Conservation (phyloP, 2,113 vertebrate species). For the Raja brachyura region DNA sequence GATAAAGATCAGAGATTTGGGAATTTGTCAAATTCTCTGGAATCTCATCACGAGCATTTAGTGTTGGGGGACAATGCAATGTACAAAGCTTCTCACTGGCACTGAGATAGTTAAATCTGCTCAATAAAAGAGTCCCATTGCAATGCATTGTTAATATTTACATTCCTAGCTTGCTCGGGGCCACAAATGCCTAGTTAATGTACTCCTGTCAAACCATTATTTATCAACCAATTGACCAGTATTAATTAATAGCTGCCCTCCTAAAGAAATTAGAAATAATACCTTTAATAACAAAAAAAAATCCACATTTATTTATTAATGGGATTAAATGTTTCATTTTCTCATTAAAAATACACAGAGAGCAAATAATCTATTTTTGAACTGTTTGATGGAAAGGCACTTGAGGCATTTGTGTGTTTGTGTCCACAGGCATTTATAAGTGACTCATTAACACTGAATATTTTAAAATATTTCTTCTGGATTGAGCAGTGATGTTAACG, state of each 20-base stretch:
- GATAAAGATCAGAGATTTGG: too few species aligned
- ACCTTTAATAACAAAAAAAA: neutral
- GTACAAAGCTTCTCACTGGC: neutral
- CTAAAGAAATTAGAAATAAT: neutral
- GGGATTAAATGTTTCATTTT: neutral
- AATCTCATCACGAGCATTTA: too few species aligned
- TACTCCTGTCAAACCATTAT: neutral
- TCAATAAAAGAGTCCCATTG: neutral
- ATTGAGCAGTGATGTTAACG: neutral
- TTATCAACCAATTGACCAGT: neutral
- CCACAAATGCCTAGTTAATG: neutral
- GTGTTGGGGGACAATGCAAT: too few species aligned
- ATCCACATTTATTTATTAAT: neutral
- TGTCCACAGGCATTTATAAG: neutral
- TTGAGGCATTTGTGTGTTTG: neutral
- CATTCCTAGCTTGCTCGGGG: neutral
- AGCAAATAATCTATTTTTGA: neutral
- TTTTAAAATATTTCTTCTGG: neutral
- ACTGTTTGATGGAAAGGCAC: neutral
- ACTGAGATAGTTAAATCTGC: neutral
- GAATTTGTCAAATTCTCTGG: too few species aligned
- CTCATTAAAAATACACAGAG: neutral
- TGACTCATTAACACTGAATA: constrained; percentile 1
- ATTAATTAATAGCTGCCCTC: neutral
- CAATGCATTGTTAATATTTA: neutral